Percentiles rank a stretch among this genome's conserved stretches.
Conservation (phyloP, 2,113 vertebrate genomes). For the Gasterosteus nipponicus region DNA sequence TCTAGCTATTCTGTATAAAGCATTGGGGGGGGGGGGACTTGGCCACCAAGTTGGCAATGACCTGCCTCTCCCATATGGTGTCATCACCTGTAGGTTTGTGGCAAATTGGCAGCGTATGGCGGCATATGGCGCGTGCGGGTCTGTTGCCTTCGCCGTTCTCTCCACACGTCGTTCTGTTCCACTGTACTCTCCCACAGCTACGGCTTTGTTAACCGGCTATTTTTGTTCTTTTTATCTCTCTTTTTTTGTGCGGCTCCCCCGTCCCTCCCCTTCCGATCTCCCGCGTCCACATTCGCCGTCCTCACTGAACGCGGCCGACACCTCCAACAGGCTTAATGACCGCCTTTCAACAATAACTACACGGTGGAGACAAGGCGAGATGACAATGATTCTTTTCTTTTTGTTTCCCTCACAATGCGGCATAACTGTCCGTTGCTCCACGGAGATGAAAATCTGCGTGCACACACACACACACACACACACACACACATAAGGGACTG, state of each 20-base stretch:
- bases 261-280: conserved; percentile 23
- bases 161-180: conserved; percentile 30
- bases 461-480: too few species aligned
- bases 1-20: conserved; percentile 2
- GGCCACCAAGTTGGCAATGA: conserved; percentile 66
- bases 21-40: conserved; percentile 23
- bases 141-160: conserved; percentile 35
- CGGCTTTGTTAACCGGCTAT: conserved; percentile 30
- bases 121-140: conserved; percentile 75
- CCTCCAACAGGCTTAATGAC: conserved; percentile 72
- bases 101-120: conserved; percentile 70
- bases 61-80: conserved; percentile 78
- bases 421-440: conserved; percentile 60
- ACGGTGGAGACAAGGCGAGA: conserved; percentile 54
- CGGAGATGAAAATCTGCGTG: conserved; percentile 30
- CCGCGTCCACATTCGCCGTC: conserved; percentile 22
- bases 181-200: conserved; percentile 11
- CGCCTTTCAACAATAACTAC: conserved; percentile 73
- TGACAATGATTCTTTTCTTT: conserved; percentile 67
- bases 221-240: conserved; percentile 22
- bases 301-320: conserved; percentile 41
- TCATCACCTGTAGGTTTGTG: conserved; percentile 78
- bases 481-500: conserved; percentile 43
- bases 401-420: conserved; percentile 32
- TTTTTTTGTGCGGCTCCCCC: conserved; percentile 13